Conservation (phyloP, 1,140 invertebrate genomes). For the Drosophila sucinea region DNA sequence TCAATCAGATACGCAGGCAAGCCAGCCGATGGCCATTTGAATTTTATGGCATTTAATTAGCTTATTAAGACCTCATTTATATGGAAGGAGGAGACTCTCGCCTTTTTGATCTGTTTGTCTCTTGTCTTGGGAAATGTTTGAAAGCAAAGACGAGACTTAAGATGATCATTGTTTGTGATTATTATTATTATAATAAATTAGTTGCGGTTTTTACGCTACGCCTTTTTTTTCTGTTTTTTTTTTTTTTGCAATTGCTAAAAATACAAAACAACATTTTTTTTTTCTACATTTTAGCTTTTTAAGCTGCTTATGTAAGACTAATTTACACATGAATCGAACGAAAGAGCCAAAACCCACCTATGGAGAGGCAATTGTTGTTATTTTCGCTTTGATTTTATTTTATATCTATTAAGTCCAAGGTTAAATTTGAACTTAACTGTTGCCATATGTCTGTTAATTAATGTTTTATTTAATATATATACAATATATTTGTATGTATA, state of each 20-base stretch:
- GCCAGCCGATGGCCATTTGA: constrained; percentile 28
- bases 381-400: constrained; percentile 69
- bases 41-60: constrained; percentile 69
- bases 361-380: constrained; percentile 55
- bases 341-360: constrained; percentile 44
- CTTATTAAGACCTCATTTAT: constrained; percentile 57
- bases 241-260: constrained; percentile 79
- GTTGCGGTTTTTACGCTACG: constrained; percentile 61
- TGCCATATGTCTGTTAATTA: constrained; percentile 66
- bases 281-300: constrained; percentile 17
- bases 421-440: constrained; percentile 46
- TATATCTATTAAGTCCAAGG: constrained; percentile 81
- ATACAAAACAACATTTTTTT: constrained; percentile 48
- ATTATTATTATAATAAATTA: constrained; percentile 66
- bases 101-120: background rate
- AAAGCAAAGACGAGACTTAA: constrained; percentile 17
- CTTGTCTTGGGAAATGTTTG: constrained; percentile 56
- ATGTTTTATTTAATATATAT: constrained; percentile 73
- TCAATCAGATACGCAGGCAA: background rate
- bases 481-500: constrained; percentile 35
- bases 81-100: constrained; percentile 27
- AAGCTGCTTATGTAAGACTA: constrained; percentile 78
- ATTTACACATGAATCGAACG: constrained; percentile 79
- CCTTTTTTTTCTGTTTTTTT: constrained; percentile 34
- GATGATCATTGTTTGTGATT: constrained; percentile 29